Conservation (phyloP, 2,888 invertebrate genomes). For the Drosophila paracracens region DNA sequence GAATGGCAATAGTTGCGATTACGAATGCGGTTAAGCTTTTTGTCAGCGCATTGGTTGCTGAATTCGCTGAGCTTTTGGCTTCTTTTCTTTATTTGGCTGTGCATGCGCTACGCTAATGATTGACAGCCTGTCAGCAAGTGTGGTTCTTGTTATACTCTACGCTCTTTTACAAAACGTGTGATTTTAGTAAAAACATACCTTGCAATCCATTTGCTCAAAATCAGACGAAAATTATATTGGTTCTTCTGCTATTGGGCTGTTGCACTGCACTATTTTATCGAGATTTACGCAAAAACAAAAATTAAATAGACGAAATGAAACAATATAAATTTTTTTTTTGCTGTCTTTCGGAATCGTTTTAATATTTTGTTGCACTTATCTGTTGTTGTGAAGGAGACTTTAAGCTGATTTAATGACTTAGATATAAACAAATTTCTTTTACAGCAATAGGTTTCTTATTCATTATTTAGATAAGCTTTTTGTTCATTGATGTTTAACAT, state of each 20-base stretch:
- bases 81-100: background rate
- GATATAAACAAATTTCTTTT: background rate
- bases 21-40: conserved; percentile 6
- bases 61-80: conserved; percentile 54
- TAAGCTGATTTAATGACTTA: background rate
- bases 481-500: background rate
- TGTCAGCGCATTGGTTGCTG: conserved; percentile 46
- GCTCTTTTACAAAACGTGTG: background rate
- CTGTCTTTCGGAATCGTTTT: background rate
- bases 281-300: background rate
- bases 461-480: background rate
- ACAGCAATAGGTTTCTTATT: background rate
- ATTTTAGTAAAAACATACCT: background rate
- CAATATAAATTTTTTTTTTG: background rate
- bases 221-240: too few species aligned
- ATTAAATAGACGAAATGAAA: background rate
- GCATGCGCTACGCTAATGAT: conserved; percentile 11
- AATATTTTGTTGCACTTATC: background rate
- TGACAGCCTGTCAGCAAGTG: conserved; percentile 1
- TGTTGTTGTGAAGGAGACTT: background rate
- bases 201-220: too few species aligned
- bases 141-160: conserved; percentile 17
- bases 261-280: background rate
- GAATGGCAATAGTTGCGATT: conserved; percentile 18
- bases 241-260: background rate